These are phyloP conservation scores for Caenorhabditis imperialis DNA, from an alignment of 2,888 invertebrate species.

Conservation along the genomic window DNA sequence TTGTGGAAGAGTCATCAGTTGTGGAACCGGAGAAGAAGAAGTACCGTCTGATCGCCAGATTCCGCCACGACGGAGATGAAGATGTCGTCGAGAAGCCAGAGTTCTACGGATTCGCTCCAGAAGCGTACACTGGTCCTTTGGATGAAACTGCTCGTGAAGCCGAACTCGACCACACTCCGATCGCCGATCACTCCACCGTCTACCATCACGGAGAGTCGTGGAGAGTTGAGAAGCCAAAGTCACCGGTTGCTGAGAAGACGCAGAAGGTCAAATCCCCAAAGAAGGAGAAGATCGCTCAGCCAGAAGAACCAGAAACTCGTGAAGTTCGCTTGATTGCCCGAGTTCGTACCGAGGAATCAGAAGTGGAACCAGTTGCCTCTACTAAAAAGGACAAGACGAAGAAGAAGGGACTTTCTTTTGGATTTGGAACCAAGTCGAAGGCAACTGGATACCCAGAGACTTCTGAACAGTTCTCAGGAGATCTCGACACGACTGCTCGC, in stretches of 20 bases:
- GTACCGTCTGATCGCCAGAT: constrained; percentile 22
- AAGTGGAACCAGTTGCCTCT: not conserved
- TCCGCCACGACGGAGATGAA: constrained; percentile 20
- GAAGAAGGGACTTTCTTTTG: constrained; percentile 8
- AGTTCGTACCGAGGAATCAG: constrained; percentile 17
- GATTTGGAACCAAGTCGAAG: not conserved
- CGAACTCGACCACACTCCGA: constrained; percentile 28
- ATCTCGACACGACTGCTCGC: constrained; percentile 23
- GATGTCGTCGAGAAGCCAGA: constrained; percentile 18
- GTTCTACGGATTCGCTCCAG: constrained; percentile 21
- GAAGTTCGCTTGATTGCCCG: constrained; percentile 26
- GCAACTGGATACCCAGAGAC: constrained; percentile 15
- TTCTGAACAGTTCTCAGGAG: constrained; percentile 31
- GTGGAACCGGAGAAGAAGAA: constrained; percentile 10
- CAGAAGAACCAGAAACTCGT: constrained; percentile 11
- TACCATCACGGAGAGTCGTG: constrained; percentile 49
- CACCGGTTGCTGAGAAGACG: constrained; percentile 9
- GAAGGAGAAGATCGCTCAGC: constrained; percentile 6
- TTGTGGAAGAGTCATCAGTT: not conserved
- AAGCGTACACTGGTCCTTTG: constrained; percentile 44
- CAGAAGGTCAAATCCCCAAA: constrained; percentile 29
- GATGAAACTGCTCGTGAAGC: constrained; percentile 24
- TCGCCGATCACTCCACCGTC: constrained; percentile 26
- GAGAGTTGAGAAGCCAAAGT: constrained; percentile 14
- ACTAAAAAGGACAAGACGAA: constrained; percentile 10